phyloP scores from a whole-genome alignment of 2,113 vertebrate genomes.

The Crocuta crocuta region DNA sequence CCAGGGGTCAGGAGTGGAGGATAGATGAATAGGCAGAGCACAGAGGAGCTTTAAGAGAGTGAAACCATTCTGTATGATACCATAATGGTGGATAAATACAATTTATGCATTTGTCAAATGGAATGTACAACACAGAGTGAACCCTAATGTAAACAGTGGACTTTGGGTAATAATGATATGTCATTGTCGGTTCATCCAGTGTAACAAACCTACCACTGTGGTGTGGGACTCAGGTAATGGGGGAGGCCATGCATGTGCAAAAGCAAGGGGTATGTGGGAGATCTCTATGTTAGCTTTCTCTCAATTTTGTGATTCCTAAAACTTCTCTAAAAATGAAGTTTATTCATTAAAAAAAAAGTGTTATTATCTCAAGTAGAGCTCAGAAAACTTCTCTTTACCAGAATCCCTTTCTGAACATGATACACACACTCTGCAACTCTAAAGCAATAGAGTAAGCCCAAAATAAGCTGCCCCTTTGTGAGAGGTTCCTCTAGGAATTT shows the following conservation, averaged over 20 bases:
- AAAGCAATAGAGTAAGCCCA: background rate
- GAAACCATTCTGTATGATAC: background rate
- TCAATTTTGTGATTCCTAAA: background rate
- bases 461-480: background rate
- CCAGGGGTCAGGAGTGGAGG: background rate
- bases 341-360: background rate
- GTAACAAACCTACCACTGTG: background rate
- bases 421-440: background rate
- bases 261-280: background rate
- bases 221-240: background rate
- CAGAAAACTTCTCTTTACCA: background rate
- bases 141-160: background rate
- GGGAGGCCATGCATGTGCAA: no score
- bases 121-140: background rate
- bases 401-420: background rate
- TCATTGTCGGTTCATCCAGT: background rate
- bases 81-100: no score
- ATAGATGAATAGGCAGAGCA: background rate
- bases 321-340: background rate
- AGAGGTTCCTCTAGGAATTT: conserved; percentile 3
- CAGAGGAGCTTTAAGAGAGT: background rate
- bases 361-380: background rate
- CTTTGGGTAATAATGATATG: background rate
- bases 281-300: background rate
- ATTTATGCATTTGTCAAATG: background rate